Evolutionary conservation across 2,113 vertebrate species (phyloP), one percentile per base, ranked within the genome.

Genomic region (Aspiorhynchus laticeps): DNA sequence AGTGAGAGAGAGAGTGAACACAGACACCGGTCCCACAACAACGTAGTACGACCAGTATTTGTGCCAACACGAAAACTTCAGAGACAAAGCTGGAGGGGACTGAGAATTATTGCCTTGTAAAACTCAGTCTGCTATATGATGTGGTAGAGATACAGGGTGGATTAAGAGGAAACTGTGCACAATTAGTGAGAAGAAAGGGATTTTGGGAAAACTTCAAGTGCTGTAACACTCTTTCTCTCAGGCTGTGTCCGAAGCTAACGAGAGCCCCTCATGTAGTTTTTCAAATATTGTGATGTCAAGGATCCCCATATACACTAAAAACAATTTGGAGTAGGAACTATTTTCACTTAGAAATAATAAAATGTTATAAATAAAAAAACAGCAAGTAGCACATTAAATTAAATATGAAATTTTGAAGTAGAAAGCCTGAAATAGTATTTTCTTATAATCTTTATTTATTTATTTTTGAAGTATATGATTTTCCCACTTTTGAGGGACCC

Each of bases 21-120:
- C 61, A 89, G 84, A 87, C 38, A 43, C 41, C 65, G 53, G 24
- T 81, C 83, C 77, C 75, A 86, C 77, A 90, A 90, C 87, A 77
- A 85, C 84, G 0, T 41, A 63, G 31, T 17, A 41, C 5, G 11
- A 7, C 76, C 12, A 53, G 36, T 31, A 87, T 79, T 46, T 56
- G 86, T 48, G 81, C 33, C 81, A 59, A 59, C 59, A 87, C 21
- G 1, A n/a, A 41, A 80, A 26, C 80, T 89, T 87, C 77, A 90
- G 48, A 90, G 86, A 85, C 43, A 43, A 84, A 67, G 83, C 48
- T 46, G 41, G 43, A 83, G 61, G 46, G 15, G 15, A 69, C 53
- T 63, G 9, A 48, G 26, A 33, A 33, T 21, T 83, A 36, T 51
- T 71, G 63, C 43, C n/a, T 65, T 67, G 61, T 83, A 48, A 83